A percentile compares a stretch with the other conserved stretches of the same genome.
Evolutionary conservation across 1,140 invertebrate genomes (phyloP).

Genomic region (Dinoponera quadriceps): DNA sequence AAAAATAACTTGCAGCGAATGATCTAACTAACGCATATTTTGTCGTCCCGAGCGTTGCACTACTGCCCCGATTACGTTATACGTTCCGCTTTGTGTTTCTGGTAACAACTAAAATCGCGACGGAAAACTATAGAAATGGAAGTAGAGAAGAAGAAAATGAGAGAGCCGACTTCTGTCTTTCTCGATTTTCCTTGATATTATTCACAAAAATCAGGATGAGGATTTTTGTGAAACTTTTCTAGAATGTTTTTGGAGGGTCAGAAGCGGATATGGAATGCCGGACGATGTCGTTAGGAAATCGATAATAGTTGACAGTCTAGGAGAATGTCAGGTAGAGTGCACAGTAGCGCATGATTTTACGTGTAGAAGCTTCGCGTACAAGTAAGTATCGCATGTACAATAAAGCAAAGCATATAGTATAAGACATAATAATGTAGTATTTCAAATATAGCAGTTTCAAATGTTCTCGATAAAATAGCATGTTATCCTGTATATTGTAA

Average conservation of each 20-base stretch:
- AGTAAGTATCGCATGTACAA: conserved; percentile 82
- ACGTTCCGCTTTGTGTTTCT: conserved; percentile 55
- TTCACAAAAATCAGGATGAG: conserved; percentile 17
- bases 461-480: too few species aligned
- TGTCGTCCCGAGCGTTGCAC: conserved; percentile 13
- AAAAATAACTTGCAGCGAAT: conserved; percentile 17
- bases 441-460: too few species aligned
- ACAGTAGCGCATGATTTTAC: conserved; percentile 89
- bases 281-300: conserved; percentile 88
- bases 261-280: conserved; percentile 89
- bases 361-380: conserved; percentile 91
- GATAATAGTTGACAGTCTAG: conserved; percentile 88
- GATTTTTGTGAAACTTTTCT: conserved; percentile 62
- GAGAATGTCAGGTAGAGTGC: conserved; percentile 92
- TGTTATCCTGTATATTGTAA: too few species aligned
- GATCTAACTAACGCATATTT: conserved; percentile 15
- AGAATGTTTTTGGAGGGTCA: conserved; percentile 93
- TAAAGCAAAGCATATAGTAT: too few species aligned
- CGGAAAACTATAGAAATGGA: background rate
- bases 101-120: conserved; percentile 42
- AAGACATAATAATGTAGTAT: too few species aligned
- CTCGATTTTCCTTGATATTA: conserved; percentile 1
- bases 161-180: background rate
- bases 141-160: too few species aligned
- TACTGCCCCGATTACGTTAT: conserved; percentile 43